These are phyloP conservation scores for Gambusia holbrooki DNA, from an alignment of 2,113 vertebrate species.

Conservation along the genomic window DNA sequence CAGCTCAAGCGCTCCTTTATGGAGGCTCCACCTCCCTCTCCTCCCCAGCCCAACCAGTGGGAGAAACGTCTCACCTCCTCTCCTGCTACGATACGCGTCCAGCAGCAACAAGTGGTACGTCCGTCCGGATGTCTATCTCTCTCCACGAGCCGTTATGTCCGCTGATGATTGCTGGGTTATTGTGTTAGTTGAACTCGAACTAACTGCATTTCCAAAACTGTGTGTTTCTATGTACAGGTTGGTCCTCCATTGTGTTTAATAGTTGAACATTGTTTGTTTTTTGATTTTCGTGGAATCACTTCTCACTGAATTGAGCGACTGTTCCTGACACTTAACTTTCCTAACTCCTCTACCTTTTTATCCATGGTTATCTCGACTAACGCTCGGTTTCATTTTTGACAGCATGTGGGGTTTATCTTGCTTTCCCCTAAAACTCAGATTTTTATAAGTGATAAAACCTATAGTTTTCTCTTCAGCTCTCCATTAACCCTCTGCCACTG, in stretches of 20 bases:
- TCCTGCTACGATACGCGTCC: conserved; percentile 88
- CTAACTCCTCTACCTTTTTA: not conserved
- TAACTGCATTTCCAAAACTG: not conserved
- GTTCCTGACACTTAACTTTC: not conserved
- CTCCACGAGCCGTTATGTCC: conserved; percentile 9
- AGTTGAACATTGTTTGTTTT: not conserved
- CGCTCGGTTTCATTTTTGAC: conserved; percentile 1
- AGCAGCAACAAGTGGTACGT: conserved; percentile 95
- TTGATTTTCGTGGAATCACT: not conserved
- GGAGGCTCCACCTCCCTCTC: conserved; percentile 95
- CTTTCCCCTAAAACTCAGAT: not conserved
- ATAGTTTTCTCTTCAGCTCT: conserved; percentile 3
- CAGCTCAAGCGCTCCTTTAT: conserved; percentile 99
- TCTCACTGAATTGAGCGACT: no score
- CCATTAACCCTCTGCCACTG: not conserved
- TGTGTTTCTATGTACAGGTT: not conserved
- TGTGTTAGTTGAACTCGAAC: not conserved
- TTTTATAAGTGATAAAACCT: not conserved
- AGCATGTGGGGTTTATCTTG: not conserved
- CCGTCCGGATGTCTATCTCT: conserved; percentile 58
- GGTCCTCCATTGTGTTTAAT: not conserved
- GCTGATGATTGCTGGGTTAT: not conserved
- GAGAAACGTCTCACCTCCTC: conserved; percentile 97
- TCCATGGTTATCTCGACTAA: conserved; percentile 11
- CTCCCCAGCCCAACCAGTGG: conserved; percentile 92